phyloP scores from a whole-genome alignment of 2,888 invertebrate genomes.

The Lottia gigantea region DNA sequence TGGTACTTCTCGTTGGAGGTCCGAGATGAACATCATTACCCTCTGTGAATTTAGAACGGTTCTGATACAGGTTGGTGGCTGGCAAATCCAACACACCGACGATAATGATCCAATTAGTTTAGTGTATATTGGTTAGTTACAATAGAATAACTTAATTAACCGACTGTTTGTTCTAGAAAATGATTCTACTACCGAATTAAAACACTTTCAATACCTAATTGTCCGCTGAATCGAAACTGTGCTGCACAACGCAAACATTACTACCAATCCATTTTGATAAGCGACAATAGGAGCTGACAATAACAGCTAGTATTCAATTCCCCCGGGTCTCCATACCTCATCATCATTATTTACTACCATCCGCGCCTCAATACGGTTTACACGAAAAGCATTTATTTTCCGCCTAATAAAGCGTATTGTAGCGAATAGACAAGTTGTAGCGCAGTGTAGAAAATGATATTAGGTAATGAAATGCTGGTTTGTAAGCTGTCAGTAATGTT shows the following conservation, averaged over 20 bases:
- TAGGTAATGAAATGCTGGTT: no score
- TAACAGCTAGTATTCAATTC: background rate
- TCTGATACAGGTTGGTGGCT: no score
- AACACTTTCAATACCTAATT: slow-evolving; percentile 5
- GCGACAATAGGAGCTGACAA: background rate
- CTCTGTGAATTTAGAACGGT: no score
- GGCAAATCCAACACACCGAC: background rate
- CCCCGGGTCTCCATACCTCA: background rate
- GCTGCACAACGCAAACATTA: slow-evolving; percentile 8
- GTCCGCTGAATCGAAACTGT: background rate
- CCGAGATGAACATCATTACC: no score
- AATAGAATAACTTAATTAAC: background rate
- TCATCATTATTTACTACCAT: slow-evolving; percentile 2
- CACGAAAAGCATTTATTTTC: background rate
- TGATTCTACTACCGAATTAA: slow-evolving; percentile 5
- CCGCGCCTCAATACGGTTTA: background rate
- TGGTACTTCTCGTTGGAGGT: no score
- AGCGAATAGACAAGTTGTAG: no score
- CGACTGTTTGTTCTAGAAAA: background rate
- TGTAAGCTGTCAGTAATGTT: no score
- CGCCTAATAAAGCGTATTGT: no score
- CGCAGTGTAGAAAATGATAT: no score
- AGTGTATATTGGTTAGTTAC: background rate
- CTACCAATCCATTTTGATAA: slow-evolving; percentile 4
- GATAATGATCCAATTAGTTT: slow-evolving; percentile 4